Conservation (phyloP, 2,113 vertebrate genomes). For the Melanotaenia duboulayi region DNA sequence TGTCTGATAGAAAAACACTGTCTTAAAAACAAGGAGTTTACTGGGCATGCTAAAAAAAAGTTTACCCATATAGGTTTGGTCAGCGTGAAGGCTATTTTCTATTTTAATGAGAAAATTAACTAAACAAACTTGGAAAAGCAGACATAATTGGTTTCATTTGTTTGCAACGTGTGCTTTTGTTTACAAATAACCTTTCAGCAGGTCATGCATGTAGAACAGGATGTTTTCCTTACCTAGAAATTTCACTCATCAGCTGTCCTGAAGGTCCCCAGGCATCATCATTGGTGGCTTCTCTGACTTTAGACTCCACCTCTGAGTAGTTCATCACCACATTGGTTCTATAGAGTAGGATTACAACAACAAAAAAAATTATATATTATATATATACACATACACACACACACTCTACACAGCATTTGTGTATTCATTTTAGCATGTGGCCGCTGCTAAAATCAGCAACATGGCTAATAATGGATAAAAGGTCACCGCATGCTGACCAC, state of each 20-base stretch:
- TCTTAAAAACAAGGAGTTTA: not conserved
- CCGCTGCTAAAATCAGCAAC: not conserved
- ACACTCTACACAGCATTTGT: not conserved
- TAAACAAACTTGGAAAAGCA: slow-evolving; percentile 3
- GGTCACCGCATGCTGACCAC: slow-evolving; percentile 16
- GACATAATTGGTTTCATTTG: not conserved
- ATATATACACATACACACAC: too few relatives aligned
- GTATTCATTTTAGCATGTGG: slow-evolving; percentile 3
- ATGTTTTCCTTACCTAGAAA: slow-evolving; percentile 88
- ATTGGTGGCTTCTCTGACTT: slow-evolving; percentile 99
- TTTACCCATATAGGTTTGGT: not conserved
- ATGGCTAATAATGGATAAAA: slow-evolving; percentile 9
- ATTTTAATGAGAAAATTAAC: not conserved
- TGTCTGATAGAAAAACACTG: slow-evolving; percentile 6
- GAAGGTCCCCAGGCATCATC: slow-evolving; percentile 99
- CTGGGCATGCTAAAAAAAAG: not conserved
- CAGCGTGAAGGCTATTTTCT: not conserved
- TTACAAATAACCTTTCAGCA: slow-evolving; percentile 17
- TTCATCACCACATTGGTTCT: slow-evolving; percentile 99
- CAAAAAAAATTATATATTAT: too few relatives aligned
- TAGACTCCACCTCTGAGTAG: slow-evolving; percentile 98
- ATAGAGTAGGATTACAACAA: not conserved
- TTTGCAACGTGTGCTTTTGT: not conserved
- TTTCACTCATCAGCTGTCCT: slow-evolving; percentile 97
- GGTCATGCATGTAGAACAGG: not conserved